phyloP scores from a whole-genome alignment of 2,113 vertebrate species.

The Nicator chloris region DNA sequence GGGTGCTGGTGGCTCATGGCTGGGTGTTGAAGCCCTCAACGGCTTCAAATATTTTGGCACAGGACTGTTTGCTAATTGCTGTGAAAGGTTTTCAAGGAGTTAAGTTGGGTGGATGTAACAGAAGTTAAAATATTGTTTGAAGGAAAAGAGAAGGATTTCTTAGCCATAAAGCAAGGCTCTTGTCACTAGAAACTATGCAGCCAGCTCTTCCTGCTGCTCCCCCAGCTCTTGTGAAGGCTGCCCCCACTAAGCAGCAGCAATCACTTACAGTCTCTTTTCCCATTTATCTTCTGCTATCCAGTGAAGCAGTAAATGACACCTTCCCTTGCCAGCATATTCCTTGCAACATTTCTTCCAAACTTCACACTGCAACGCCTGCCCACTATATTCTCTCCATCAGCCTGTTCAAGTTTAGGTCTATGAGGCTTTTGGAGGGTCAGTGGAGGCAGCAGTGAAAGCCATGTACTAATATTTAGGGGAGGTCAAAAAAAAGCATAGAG shows the following conservation, averaged over 20 bases:
- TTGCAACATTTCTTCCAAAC: neutral
- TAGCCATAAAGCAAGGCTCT: neutral
- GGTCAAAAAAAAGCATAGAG: neutral
- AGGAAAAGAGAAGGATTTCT: neutral
- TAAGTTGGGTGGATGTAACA: neutral
- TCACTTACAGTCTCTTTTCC: neutral
- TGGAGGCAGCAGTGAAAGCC: neutral
- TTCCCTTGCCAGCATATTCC: neutral
- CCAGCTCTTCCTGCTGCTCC: neutral
- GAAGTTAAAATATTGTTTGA: neutral
- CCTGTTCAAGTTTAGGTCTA: neutral
- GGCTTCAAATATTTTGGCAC: neutral
- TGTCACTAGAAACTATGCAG: neutral
- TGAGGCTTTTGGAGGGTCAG: neutral
- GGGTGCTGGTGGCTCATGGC: neutral
- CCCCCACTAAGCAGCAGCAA: neutral
- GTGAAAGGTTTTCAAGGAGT: neutral
- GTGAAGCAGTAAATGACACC: neutral
- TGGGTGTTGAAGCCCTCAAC: neutral
- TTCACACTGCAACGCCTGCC: neutral
- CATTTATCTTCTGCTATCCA: neutral
- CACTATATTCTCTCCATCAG: neutral
- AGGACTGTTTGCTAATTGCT: neutral
- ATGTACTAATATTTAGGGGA: neutral
- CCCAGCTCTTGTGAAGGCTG: neutral